Evolutionary conservation across 2,888 invertebrate species (phyloP).

Genomic region (Sylvicola fuscatus): DNA sequence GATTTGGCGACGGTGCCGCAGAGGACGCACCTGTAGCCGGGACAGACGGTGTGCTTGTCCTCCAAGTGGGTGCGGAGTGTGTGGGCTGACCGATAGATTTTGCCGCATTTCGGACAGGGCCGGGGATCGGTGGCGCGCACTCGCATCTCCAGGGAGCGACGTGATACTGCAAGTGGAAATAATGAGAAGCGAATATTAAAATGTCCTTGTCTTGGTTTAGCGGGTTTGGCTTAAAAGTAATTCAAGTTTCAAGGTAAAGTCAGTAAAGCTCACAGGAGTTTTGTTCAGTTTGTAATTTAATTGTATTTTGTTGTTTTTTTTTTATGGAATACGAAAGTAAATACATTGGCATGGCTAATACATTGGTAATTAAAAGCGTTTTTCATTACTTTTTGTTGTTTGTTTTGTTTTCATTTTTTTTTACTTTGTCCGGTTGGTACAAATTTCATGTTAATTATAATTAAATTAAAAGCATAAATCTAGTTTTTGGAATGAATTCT

Average conservation of each 20-base stretch:
- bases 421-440: no score
- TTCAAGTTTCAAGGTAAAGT: no score
- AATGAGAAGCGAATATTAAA: conserved; percentile 1
- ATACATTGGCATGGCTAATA: conserved; percentile 4
- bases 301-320: neutral
- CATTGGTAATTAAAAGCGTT: conserved; percentile 5
- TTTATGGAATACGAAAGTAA: conserved; percentile 2
- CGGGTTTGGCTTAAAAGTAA: conserved; percentile 1
- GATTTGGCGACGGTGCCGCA: conserved; percentile 88
- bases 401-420: neutral
- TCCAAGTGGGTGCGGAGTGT: conserved; percentile 79
- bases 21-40: conserved; percentile 76
- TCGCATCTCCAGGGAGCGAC: conserved; percentile 66
- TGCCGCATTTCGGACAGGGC: conserved; percentile 83
- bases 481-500: neutral
- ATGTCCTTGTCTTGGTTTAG: neutral
- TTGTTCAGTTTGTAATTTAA: conserved; percentile 1
- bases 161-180: conserved; percentile 32
- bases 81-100: conserved; percentile 81
- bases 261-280: neutral
- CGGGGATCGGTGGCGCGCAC: conserved; percentile 82
- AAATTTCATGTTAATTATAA: conserved; percentile 1
- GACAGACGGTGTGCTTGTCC: conserved; percentile 84
- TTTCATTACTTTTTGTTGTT: conserved; percentile 1
- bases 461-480: neutral